phyloP scores from a whole-genome alignment of 2,888 invertebrate genomes.

The Synergus itoensis region DNA sequence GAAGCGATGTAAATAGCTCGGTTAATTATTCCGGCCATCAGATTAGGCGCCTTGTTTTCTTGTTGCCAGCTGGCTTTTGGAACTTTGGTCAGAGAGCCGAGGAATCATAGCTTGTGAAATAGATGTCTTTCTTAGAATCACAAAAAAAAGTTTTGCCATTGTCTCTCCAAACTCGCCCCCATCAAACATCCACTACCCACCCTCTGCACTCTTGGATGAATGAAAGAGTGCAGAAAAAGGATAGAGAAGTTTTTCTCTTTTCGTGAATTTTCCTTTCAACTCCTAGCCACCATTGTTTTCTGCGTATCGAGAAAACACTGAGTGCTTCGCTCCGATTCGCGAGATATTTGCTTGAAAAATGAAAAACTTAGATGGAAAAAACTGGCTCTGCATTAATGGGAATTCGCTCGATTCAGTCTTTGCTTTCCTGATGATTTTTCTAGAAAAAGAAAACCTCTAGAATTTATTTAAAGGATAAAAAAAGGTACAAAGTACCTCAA shows the following conservation, averaged over 20 bases:
- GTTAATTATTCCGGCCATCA: conserved; percentile 58
- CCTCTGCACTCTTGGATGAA: conserved; percentile 27
- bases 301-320: conserved; percentile 30
- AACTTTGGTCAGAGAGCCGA: conserved; percentile 38
- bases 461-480: not conserved
- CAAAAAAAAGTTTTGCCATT: conserved; percentile 5
- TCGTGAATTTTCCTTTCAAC: not conserved
- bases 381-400: not conserved
- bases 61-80: conserved; percentile 30
- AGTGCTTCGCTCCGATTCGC: conserved; percentile 29
- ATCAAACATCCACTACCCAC: not conserved
- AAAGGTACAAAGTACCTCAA: too few species aligned
- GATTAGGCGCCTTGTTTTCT: conserved; percentile 49
- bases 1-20: conserved; percentile 58
- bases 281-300: conserved; percentile 36
- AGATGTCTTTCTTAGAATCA: conserved; percentile 10
- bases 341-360: conserved; percentile 9
- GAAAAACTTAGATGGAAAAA: conserved; percentile 11
- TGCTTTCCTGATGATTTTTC: not conserved
- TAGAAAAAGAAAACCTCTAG: not conserved
- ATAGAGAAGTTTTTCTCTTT: not conserved
- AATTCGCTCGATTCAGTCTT: not conserved
- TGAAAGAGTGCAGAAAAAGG: conserved; percentile 19
- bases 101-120: conserved; percentile 34
- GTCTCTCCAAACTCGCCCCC: not conserved